phyloP scores from a whole-genome alignment of 2,797 vertebrate species.

The Cossypha polioptera region DNA sequence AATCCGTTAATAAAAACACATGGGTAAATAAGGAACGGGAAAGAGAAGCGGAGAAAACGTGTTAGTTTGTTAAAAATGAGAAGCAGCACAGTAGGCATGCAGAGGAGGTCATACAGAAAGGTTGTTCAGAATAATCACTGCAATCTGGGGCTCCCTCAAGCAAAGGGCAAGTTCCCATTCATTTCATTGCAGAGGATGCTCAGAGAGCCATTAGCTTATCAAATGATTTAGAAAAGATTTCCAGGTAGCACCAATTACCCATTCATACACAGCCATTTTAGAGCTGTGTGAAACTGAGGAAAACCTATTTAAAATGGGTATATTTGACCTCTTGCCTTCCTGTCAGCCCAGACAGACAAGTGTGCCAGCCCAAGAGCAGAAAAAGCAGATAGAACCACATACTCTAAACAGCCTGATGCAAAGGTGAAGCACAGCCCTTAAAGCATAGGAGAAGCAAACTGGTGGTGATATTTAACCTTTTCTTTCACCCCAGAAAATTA shows the following conservation, averaged over 20 bases:
- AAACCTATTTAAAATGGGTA: background rate
- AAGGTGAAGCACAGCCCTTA: background rate
- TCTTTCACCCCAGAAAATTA: background rate
- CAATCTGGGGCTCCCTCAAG: background rate
- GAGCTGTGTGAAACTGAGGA: background rate
- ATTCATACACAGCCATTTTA: background rate
- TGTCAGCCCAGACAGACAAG: background rate
- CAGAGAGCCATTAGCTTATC: background rate
- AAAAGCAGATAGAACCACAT: background rate
- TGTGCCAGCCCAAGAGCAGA: background rate
- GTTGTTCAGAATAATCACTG: background rate
- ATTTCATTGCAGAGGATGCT: background rate
- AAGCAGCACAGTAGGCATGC: slow-evolving; percentile 34
- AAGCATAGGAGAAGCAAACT: background rate
- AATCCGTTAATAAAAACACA: slow-evolving; percentile 73
- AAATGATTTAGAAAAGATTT: background rate
- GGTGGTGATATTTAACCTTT: background rate
- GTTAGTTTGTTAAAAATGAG: slow-evolving; percentile 71
- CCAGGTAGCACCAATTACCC: background rate
- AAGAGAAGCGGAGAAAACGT: slow-evolving; percentile 55
- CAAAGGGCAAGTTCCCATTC: background rate
- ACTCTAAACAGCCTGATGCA: background rate
- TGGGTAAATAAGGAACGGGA: slow-evolving; percentile 57
- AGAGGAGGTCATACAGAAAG: background rate
- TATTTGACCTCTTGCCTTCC: background rate